phyloP scores from a whole-genome alignment of 2,888 invertebrate species.

The Amphipyra tragopoginis region DNA sequence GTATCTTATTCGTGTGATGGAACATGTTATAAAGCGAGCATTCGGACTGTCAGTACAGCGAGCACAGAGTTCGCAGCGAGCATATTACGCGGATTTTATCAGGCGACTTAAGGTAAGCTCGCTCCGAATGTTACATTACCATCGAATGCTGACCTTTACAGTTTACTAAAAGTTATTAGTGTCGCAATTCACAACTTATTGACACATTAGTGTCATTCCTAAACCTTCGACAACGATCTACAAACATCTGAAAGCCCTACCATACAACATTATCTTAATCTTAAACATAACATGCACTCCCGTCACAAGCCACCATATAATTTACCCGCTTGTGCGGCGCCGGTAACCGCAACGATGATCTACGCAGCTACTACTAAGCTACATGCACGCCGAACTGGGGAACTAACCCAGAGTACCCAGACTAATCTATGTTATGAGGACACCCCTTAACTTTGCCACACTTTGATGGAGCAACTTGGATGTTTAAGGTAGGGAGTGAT shows the following conservation, averaged over 20 bases:
- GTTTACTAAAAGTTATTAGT: too few species aligned
- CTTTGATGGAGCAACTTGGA: conserved; percentile 13
- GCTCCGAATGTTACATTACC: too few species aligned
- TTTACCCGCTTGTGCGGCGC: conserved; percentile 38
- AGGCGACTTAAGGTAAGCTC: too few species aligned
- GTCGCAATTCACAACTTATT: too few species aligned
- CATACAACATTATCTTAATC: conserved; percentile 18
- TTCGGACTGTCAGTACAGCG: too few species aligned
- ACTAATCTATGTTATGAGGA: conserved; percentile 38
- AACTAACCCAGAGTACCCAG: conserved; percentile 30
- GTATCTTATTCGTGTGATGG: too few species aligned
- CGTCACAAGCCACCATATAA: conserved; percentile 44
- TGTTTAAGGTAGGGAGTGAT: conserved; percentile 20
- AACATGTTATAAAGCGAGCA: too few species aligned
- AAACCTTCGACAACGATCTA: conserved; percentile 7
- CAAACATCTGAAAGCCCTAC: conserved; percentile 16
- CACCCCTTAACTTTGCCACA: conserved; percentile 34
- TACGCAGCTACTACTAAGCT: conserved; percentile 35
- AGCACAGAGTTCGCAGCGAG: too few species aligned
- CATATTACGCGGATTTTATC: too few species aligned
- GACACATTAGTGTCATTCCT: too few species aligned
- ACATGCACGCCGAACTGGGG: conserved; percentile 22
- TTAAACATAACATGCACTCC: conserved; percentile 25
- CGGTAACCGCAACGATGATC: conserved; percentile 51
- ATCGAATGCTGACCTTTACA: too few species aligned